Conservation (phyloP, 1,140 invertebrate species). For the Hycleus cichorii region DNA sequence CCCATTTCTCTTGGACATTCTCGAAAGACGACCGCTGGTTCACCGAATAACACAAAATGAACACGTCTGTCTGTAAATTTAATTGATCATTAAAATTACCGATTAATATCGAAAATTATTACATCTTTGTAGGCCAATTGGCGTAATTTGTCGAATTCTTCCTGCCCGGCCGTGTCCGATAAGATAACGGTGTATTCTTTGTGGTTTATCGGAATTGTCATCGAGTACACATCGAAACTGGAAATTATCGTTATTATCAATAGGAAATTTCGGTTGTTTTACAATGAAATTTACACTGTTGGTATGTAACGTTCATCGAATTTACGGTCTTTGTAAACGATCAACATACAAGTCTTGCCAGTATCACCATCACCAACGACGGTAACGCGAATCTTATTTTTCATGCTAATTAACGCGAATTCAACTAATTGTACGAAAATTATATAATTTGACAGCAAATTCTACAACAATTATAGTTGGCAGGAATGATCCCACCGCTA, state of each 20-base stretch:
- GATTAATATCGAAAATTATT: slow-evolving; percentile 12
- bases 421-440: not conserved
- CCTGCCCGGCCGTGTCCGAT: slow-evolving; percentile 82
- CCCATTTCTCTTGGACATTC: slow-evolving; percentile 96
- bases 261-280: not conserved
- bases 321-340: slow-evolving; percentile 52
- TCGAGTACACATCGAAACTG: slow-evolving; percentile 40
- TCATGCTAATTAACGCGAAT: not conserved
- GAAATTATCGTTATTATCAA: slow-evolving; percentile 8
- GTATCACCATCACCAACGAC: slow-evolving; percentile 56
- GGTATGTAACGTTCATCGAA: slow-evolving; percentile 43
- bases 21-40: slow-evolving; percentile 97
- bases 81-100: slow-evolving; percentile 2
- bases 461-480: not conserved
- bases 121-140: slow-evolving; percentile 88
- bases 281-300: slow-evolving; percentile 40
- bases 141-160: slow-evolving; percentile 90
- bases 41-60: slow-evolving; percentile 94
- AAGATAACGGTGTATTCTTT: slow-evolving; percentile 34
- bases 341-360: slow-evolving; percentile 55
- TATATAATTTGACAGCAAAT: not conserved
- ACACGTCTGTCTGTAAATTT: slow-evolving; percentile 85
- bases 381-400: slow-evolving; percentile 42
- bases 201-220: slow-evolving; percentile 33
- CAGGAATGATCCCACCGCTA: too few species aligned